A percentile compares a stretch with the other conserved stretches of the same genome.
Evolutionary conservation across 2,113 vertebrate genomes (phyloP).

Genomic region (Dicerorhinus sumatrensis): DNA sequence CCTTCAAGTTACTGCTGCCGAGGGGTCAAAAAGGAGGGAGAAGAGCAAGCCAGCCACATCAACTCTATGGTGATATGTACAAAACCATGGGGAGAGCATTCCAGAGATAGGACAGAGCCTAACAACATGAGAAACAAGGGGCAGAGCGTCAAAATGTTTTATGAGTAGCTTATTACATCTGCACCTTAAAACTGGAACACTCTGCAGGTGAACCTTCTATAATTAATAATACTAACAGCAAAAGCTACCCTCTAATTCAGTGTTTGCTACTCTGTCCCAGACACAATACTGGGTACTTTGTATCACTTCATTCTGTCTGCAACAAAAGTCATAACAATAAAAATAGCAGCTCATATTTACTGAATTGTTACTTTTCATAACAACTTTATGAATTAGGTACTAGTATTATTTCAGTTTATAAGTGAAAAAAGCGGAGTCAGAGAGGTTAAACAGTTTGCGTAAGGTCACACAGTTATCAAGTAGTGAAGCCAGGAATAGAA

Average conservation of each 20-base stretch:
- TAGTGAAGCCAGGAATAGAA: neutral
- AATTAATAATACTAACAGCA: no score
- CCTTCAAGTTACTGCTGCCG: neutral
- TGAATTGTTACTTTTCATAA: neutral
- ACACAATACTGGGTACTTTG: neutral
- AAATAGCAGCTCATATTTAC: neutral
- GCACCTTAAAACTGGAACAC: neutral
- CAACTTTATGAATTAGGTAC: neutral
- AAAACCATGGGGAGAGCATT: neutral
- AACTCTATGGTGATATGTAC: neutral
- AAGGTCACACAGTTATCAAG: neutral
- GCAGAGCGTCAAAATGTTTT: neutral
- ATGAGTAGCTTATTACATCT: neutral
- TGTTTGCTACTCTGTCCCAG: neutral
- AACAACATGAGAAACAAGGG: neutral
- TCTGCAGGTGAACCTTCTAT: neutral
- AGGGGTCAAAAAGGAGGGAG: neutral
- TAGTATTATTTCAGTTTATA: neutral
- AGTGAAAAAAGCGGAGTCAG: neutral
- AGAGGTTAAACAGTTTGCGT: neutral
- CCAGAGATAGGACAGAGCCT: no score
- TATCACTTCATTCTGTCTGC: neutral
- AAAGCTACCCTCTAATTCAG: neutral
- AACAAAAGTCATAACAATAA: neutral
- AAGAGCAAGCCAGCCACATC: neutral